Evolutionary conservation across 2,113 vertebrate species (phyloP).

Genomic region (Perca schrenkii): DNA sequence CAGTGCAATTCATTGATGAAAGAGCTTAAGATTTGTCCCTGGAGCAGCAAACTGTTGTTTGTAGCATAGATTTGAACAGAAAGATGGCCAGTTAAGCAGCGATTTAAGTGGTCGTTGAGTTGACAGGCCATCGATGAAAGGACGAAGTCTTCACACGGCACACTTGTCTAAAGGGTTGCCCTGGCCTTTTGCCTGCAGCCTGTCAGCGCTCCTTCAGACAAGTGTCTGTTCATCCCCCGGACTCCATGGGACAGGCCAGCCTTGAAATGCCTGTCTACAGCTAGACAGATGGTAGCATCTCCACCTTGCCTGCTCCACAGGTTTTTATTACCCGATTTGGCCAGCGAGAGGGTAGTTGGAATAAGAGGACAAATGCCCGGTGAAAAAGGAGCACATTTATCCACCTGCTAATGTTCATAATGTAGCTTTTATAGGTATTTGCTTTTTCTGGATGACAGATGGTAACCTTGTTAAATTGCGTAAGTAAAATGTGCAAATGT

Average conservation of each 20-base stretch:
- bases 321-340: constrained; percentile 61
- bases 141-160: constrained; percentile 11
- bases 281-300: constrained; percentile 53
- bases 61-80: background rate
- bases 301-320: constrained; percentile 27
- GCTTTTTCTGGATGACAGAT: constrained; percentile 28
- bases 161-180: constrained; percentile 37
- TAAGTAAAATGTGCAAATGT: constrained; percentile 19
- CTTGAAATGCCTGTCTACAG: constrained; percentile 23
- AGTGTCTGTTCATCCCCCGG: constrained; percentile 11
- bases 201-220: constrained; percentile 47
- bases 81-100: background rate
- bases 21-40: background rate
- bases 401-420: constrained; percentile 54
- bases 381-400: constrained; percentile 32
- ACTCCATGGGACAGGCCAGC: background rate
- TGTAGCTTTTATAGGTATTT: constrained; percentile 64
- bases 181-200: constrained; percentile 49
- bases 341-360: constrained; percentile 18
- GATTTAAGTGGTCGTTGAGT: constrained; percentile 5
- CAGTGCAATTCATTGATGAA: background rate
- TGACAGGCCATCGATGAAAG: constrained; percentile 36
- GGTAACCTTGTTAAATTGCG: constrained; percentile 48
- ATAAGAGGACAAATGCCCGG: constrained; percentile 6
- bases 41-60: constrained; percentile 4